phyloP scores from a whole-genome alignment of 2,113 vertebrate species.

The Cervus canadensis region DNA sequence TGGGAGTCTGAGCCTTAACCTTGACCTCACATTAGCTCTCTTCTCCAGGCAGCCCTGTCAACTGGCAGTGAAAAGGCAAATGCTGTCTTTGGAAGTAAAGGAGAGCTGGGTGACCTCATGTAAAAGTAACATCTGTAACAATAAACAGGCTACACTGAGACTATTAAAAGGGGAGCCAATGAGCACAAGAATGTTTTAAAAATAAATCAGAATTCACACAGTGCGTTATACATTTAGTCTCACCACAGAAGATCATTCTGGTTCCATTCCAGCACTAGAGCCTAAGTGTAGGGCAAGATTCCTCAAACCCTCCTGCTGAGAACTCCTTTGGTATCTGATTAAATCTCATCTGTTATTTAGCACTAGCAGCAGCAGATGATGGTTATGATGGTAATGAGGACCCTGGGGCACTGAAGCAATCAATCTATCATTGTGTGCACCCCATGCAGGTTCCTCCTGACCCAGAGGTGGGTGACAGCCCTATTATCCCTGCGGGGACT shows the following conservation, averaged over 20 bases:
- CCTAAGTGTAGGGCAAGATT: neutral
- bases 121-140: slow-evolving; percentile 66
- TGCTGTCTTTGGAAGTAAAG: slow-evolving; percentile 24
- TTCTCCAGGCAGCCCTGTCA: neutral
- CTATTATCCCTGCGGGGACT: neutral
- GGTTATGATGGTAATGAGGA: slow-evolving; percentile 49
- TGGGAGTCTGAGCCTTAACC: neutral
- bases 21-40: neutral
- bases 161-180: slow-evolving; percentile 40
- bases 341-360: slow-evolving; percentile 27
- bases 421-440: neutral
- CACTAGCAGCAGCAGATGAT: slow-evolving; percentile 2
- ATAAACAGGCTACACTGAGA: slow-evolving; percentile 55
- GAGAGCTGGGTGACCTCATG: slow-evolving; percentile 37
- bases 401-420: slow-evolving; percentile 26
- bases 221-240: neutral
- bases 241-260: slow-evolving; percentile 19
- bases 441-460: neutral
- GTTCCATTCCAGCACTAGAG: neutral
- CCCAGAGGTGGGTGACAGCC: neutral
- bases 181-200: slow-evolving; percentile 44
- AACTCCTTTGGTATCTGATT: slow-evolving; percentile 33
- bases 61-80: slow-evolving; percentile 23
- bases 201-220: slow-evolving; percentile 55
- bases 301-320: neutral